phyloP scores from a whole-genome alignment of 1,140 invertebrate genomes.

The Harlomillsia oculata region DNA sequence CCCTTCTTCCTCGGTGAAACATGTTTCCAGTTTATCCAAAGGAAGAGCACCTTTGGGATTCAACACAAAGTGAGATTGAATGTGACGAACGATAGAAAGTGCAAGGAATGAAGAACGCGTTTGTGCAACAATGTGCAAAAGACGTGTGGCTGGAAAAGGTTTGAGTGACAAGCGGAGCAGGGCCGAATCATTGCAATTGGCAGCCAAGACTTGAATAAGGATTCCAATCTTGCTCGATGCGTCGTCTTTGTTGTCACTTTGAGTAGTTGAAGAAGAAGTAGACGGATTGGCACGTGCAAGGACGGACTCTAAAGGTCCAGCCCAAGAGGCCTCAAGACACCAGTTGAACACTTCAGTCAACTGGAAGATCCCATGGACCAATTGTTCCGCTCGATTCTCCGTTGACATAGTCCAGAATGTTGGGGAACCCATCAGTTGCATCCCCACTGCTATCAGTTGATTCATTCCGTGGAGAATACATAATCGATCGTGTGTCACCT shows the following conservation, averaged over 20 bases:
- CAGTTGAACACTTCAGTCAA: slow-evolving; percentile 31
- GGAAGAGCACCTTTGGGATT: not conserved
- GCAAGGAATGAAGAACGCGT: slow-evolving; percentile 10
- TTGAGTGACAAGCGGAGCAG: slow-evolving; percentile 22
- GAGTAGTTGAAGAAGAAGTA: not conserved
- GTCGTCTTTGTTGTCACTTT: not conserved
- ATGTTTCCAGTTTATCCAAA: slow-evolving; percentile 6
- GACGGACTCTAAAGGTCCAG: slow-evolving; percentile 6
- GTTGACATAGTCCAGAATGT: slow-evolving; percentile 3
- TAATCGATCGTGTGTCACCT: slow-evolving; percentile 26
- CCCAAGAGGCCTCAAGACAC: slow-evolving; percentile 18
- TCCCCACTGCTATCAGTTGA: slow-evolving; percentile 2
- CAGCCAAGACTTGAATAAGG: slow-evolving; percentile 25
- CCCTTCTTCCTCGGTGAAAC: slow-evolving; percentile 14
- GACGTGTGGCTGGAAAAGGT: slow-evolving; percentile 14
- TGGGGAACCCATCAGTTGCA: slow-evolving; percentile 14
- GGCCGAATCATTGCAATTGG: slow-evolving; percentile 22
- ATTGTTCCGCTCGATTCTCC: not conserved
- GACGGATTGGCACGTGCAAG: not conserved
- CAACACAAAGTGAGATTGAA: not conserved
- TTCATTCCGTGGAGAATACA: slow-evolving; percentile 21
- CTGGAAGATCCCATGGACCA: slow-evolving; percentile 18
- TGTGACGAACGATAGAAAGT: not conserved
- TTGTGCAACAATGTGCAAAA: slow-evolving; percentile 16
- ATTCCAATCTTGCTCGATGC: slow-evolving; percentile 19